phyloP scores from a whole-genome alignment of 2,113 vertebrate genomes.

The Neoarius graeffei region DNA sequence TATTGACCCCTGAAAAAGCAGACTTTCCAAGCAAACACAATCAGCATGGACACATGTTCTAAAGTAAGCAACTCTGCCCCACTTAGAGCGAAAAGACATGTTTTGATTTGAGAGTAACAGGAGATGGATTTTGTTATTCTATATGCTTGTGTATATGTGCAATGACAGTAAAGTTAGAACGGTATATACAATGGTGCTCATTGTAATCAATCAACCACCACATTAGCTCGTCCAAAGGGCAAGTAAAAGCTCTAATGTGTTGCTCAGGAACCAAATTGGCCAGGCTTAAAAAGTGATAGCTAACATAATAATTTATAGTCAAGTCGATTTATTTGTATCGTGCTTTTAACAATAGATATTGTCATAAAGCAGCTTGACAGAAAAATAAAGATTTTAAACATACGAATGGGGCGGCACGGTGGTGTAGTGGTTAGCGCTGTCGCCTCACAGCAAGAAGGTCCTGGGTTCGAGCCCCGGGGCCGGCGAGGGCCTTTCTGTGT shows the following conservation, averaged over 20 bases:
- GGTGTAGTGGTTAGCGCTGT: no score
- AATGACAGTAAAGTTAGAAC: not conserved
- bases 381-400: no score
- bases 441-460: no score
- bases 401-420: no score
- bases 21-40: conserved; percentile 17
- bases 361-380: no score
- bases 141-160: not conserved
- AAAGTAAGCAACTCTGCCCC: not conserved
- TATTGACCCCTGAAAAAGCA: conserved; percentile 16
- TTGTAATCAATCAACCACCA: not conserved
- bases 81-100: not conserved
- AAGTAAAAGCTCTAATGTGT: not conserved
- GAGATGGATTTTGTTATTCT: not conserved
- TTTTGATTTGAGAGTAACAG: not conserved
- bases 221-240: not conserved
- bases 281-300: not conserved
- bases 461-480: no score
- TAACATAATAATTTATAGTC: not conserved
- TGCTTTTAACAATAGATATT: no score
- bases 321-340: no score
- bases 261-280: not conserved
- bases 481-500: no score
- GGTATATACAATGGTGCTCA: not conserved
- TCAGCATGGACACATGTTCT: conserved; percentile 30